phyloP scores from a whole-genome alignment of 2,797 vertebrate genomes.

The Malacoraja senta region DNA sequence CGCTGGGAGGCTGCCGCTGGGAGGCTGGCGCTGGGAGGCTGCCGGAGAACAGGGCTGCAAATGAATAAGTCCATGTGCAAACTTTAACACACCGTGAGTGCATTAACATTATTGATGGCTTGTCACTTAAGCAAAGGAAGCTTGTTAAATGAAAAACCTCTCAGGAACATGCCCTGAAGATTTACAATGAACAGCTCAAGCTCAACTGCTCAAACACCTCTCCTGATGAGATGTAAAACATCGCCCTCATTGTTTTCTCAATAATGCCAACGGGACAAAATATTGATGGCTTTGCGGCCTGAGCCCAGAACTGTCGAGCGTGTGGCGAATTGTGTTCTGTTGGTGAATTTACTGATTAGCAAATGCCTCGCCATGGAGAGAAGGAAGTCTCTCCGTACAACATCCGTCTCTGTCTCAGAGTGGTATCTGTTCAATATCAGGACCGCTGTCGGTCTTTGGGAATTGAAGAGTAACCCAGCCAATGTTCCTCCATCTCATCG shows the following conservation, averaged over 20 bases:
- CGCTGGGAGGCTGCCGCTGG: not conserved
- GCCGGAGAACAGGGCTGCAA: not conserved
- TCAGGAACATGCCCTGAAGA: conserved; percentile 20
- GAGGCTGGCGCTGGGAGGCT: not conserved
- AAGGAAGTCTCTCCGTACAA: too few species aligned
- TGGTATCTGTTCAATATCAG: not conserved
- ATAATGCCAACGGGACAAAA: not conserved
- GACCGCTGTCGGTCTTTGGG: not conserved
- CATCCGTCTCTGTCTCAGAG: not conserved
- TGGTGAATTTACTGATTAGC: not conserved
- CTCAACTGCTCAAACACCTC: not conserved
- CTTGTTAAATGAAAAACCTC: conserved; percentile 11
- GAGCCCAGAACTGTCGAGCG: not conserved
- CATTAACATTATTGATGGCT: conserved; percentile 35
- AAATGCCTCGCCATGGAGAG: not conserved
- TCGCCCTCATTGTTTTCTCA: not conserved
- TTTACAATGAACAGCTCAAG: not conserved
- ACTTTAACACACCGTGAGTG: conserved; percentile 15
- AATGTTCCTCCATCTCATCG: not conserved
- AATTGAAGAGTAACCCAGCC: not conserved
- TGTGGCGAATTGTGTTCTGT: not conserved
- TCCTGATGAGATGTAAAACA: not conserved
- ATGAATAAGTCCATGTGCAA: not conserved
- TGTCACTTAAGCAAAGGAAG: conserved; percentile 17
- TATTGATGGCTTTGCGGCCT: not conserved